Conservation (phyloP, 1,140 invertebrate species). For the Trissolcus basalis region DNA sequence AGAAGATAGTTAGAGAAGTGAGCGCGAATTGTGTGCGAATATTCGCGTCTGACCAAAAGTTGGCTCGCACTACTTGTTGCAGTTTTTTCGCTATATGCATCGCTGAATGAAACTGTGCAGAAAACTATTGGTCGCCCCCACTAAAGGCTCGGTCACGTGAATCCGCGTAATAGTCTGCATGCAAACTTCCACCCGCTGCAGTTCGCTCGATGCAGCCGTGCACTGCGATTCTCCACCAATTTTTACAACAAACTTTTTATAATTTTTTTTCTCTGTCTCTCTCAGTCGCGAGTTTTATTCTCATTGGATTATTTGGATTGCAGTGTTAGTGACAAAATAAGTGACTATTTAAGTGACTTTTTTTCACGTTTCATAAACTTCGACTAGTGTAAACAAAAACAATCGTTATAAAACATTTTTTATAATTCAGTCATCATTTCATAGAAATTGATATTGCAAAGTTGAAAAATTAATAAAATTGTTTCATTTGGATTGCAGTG, state of each 20-base stretch:
- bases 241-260: too few relatives aligned
- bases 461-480: too few relatives aligned
- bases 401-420: too few relatives aligned
- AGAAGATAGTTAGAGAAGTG: too few relatives aligned
- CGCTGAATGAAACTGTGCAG: conserved; percentile 54
- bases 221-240: conserved; percentile 16
- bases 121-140: conserved; percentile 44
- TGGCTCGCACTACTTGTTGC: conserved; percentile 45
- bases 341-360: neutral
- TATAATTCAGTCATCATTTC: too few relatives aligned
- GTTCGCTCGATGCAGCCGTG: conserved; percentile 33
- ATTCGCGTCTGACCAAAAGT: conserved; percentile 31
- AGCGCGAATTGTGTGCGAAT: conserved; percentile 33
- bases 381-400: neutral
- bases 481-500: too few relatives aligned
- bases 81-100: conserved; percentile 47
- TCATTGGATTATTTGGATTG: neutral
- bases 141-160: conserved; percentile 52
- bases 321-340: neutral
- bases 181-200: conserved; percentile 59
- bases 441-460: too few relatives aligned
- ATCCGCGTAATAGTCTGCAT: conserved; percentile 58
- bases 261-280: conserved; percentile 1
- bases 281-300: too few relatives aligned
- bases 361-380: too few relatives aligned